Conservation (phyloP, 2,888 invertebrate genomes). For the Synergus japonicus region DNA sequence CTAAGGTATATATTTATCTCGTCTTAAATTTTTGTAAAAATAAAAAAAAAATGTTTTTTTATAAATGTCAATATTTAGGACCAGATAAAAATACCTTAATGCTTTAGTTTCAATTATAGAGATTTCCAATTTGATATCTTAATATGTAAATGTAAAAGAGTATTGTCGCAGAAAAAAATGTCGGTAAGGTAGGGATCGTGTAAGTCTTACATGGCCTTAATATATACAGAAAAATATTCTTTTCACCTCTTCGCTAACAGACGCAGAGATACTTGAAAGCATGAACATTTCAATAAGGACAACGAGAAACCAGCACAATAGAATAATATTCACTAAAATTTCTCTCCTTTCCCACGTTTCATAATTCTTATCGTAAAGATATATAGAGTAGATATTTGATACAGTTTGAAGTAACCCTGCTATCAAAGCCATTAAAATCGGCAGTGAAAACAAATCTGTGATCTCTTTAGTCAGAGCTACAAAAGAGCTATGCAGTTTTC, state of each 20-base stretch:
- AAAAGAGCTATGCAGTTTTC: neutral
- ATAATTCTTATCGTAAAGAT: constrained; percentile 3
- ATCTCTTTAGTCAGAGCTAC: neutral
- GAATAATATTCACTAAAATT: constrained; percentile 7
- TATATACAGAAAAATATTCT: neutral
- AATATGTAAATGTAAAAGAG: too few relatives aligned
- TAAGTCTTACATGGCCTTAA: too few relatives aligned
- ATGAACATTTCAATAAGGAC: neutral
- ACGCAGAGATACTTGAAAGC: neutral
- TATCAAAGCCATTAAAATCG: neutral
- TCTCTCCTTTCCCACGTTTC: neutral
- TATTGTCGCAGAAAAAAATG: too few relatives aligned
- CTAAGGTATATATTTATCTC: too few relatives aligned
- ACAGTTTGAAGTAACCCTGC: neutral
- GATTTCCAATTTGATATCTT: too few relatives aligned
- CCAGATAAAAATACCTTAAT: too few relatives aligned
- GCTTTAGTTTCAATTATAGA: too few relatives aligned
- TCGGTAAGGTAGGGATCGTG: too few relatives aligned
- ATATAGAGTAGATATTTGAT: neutral
- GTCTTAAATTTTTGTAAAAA: too few relatives aligned
- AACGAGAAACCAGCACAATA: neutral
- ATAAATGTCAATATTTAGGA: too few relatives aligned
- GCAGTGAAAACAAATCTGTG: neutral
- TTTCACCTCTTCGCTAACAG: neutral
- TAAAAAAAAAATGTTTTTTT: too few relatives aligned